Conservation (phyloP, 2,797 vertebrate species). For the Pitangus sulphuratus region DNA sequence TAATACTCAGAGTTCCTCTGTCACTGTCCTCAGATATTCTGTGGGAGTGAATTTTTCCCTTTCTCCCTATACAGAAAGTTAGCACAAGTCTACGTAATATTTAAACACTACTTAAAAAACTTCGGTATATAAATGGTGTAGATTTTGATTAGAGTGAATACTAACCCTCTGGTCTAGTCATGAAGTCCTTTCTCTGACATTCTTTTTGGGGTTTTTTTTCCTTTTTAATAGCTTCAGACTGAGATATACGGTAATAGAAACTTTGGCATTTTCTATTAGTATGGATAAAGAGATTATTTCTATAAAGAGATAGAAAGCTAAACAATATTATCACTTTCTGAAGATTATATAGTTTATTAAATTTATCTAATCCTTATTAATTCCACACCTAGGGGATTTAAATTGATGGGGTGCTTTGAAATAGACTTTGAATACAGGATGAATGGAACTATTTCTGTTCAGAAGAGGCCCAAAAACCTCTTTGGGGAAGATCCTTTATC, state of each 20-base stretch:
- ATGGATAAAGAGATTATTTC: slow-evolving; percentile 36
- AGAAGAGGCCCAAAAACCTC: neutral
- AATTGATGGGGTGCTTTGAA: slow-evolving; percentile 27
- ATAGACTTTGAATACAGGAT: neutral
- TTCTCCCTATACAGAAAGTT: neutral
- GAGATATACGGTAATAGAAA: neutral
- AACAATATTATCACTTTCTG: slow-evolving; percentile 53
- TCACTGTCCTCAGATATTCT: neutral
- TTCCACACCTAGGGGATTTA: slow-evolving; percentile 53
- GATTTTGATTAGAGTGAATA: neutral
- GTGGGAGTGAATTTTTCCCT: neutral
- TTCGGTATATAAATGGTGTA: neutral
- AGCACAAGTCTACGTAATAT: neutral
- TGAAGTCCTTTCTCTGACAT: neutral
- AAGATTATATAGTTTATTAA: slow-evolving; percentile 60
- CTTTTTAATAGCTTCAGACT: neutral
- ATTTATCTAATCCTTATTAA: slow-evolving; percentile 65
- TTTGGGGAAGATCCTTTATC: neutral
- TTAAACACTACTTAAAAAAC: neutral
- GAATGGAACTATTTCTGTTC: neutral
- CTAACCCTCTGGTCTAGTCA: neutral
- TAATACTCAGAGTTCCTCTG: neutral
- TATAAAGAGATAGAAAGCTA: slow-evolving; percentile 12
- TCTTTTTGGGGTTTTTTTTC: neutral
- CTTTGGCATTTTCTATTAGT: slow-evolving; percentile 21